Evolutionary conservation across 2,888 invertebrate genomes (phyloP).

Genomic region (Dryobota labecula): DNA sequence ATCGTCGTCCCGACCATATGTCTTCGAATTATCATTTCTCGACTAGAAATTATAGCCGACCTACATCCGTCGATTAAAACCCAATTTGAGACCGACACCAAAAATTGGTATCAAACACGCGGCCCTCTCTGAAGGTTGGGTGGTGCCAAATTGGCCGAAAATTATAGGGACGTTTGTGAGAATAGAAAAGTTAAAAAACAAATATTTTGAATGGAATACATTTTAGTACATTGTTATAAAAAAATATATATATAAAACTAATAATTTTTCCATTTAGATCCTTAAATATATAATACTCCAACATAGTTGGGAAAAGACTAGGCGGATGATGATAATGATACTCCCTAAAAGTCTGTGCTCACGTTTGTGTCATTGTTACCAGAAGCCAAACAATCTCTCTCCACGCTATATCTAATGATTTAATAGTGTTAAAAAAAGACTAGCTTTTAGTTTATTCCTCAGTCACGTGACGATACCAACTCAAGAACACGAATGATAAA

Average conservation of each 20-base stretch:
- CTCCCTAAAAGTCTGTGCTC: too few species aligned
- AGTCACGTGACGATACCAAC: slow-evolving; percentile 73
- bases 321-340: too few species aligned
- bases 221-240: neutral
- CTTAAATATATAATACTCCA: too few species aligned
- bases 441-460: slow-evolving; percentile 70
- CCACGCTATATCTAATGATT: slow-evolving; percentile 40
- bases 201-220: slow-evolving; percentile 13
- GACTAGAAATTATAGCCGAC: slow-evolving; percentile 68
- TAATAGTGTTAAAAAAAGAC: slow-evolving; percentile 54
- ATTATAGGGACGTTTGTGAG: slow-evolving; percentile 42
- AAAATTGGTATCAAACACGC: slow-evolving; percentile 67
- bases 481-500: slow-evolving; percentile 83
- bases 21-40: slow-evolving; percentile 77
- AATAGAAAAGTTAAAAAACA: slow-evolving; percentile 23
- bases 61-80: slow-evolving; percentile 84
- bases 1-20: slow-evolving; percentile 75
- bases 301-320: too few species aligned
- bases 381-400: neutral
- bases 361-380: neutral
- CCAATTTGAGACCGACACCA: slow-evolving; percentile 76
- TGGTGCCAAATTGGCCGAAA: slow-evolving; percentile 69
- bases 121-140: slow-evolving; percentile 66
- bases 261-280: neutral
- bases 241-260: neutral